Conservation (phyloP, 2,797 vertebrate species). For the Neomorphus geoffroyi region DNA sequence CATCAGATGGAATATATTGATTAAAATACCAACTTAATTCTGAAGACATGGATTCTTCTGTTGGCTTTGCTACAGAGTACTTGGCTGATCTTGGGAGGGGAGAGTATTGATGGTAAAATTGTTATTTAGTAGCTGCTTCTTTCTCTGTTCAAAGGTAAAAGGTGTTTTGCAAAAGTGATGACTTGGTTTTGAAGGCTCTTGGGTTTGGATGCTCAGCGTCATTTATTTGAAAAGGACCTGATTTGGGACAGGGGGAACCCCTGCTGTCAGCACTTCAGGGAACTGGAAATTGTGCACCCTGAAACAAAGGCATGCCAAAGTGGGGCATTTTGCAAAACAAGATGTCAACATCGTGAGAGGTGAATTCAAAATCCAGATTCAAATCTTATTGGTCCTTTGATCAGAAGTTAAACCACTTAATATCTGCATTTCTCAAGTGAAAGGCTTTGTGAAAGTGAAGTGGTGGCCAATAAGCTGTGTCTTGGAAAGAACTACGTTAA, state of each 20-base stretch:
- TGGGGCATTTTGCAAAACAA: background rate
- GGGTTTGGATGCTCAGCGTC: background rate
- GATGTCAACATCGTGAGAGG: background rate
- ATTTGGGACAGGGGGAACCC: background rate
- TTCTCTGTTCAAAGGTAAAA: fast-evolving
- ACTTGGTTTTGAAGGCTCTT: background rate
- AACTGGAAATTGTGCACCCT: background rate
- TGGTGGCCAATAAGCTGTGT: background rate
- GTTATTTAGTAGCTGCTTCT: background rate
- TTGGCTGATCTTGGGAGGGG: background rate
- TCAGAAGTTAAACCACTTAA: background rate
- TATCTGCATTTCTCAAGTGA: background rate
- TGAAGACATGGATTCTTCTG: background rate
- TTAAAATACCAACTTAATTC: background rate
- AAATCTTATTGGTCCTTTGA: background rate
- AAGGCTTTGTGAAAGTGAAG: background rate
- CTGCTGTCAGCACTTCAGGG: background rate
- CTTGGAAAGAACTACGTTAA: background rate
- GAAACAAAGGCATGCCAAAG: background rate
- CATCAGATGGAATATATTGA: background rate
- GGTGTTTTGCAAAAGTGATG: background rate
- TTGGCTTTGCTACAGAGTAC: background rate
- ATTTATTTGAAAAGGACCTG: background rate
- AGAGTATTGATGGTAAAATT: background rate
- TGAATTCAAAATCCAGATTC: background rate